These are phyloP conservation scores for Actinopyga echinites DNA, from an alignment of 53 echinoderm and acorn worm species.

Conservation along the genomic window DNA sequence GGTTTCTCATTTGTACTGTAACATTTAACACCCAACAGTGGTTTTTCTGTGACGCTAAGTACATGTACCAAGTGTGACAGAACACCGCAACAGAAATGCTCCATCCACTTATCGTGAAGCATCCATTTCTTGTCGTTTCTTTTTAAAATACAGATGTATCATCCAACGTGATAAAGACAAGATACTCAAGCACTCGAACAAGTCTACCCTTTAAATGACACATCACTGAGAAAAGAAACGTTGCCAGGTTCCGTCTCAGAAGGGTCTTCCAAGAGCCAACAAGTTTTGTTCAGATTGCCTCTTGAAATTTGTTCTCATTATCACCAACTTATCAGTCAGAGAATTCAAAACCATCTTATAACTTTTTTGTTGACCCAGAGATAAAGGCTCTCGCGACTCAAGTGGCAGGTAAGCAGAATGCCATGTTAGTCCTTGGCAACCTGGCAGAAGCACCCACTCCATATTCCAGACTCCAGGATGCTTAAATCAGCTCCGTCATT, in stretches of 20 bases:
- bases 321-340: conserved; percentile 27
- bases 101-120: no score
- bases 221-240: neutral
- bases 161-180: no score
- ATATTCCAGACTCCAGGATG: conserved; percentile 34
- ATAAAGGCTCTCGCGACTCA: conserved; percentile 22
- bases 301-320: conserved; percentile 42
- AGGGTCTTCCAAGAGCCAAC: conserved; percentile 19
- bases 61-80: no score
- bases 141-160: no score
- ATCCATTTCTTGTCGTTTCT: no score
- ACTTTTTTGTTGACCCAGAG: conserved; percentile 37
- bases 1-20: no score
- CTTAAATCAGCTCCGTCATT: conserved; percentile 22
- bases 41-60: no score
- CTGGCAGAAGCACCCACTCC: conserved; percentile 13
- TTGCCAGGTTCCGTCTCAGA: neutral
- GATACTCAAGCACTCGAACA: conserved; percentile 19
- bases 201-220: conserved; percentile 18
- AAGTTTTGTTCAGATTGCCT: conserved; percentile 27
- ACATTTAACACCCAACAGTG: no score
- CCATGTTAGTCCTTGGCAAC: conserved; percentile 33
- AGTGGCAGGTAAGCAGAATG: neutral
- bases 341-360: conserved; percentile 17
- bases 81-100: no score